Evolutionary conservation across 2,888 invertebrate species (phyloP).

Genomic region (Eueremaeus valkanovi): DNA sequence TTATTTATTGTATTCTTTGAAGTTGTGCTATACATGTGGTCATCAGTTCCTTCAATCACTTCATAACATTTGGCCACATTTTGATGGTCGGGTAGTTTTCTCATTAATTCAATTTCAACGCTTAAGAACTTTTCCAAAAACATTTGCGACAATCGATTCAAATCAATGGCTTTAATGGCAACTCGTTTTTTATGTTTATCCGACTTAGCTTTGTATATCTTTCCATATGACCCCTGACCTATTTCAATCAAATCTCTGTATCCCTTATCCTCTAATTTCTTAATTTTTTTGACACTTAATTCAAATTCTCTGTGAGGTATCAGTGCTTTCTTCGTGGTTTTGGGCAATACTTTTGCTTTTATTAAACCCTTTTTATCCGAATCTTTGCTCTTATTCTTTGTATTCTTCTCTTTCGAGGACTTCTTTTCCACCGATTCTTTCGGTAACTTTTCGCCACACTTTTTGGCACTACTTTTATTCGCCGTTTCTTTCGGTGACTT

Average conservation of each 20-base stretch:
- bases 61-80: slow-evolving; percentile 19
- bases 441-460: background rate
- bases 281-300: background rate
- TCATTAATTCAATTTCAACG: slow-evolving; percentile 17
- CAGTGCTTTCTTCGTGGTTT: background rate
- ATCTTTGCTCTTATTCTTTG: background rate
- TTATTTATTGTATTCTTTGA: too few relatives aligned
- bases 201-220: background rate
- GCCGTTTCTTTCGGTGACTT: background rate
- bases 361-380: background rate
- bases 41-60: background rate
- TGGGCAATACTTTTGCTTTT: background rate
- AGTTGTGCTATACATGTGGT: background rate
- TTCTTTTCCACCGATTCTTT: background rate
- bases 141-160: background rate
- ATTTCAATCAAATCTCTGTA: background rate
- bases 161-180: slow-evolving; percentile 20
- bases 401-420: background rate
- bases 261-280: background rate
- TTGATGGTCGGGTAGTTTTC: background rate
- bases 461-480: background rate
- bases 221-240: slow-evolving; percentile 16
- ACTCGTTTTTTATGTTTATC: background rate
- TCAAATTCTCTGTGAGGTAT: background rate
- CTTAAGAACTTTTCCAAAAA: background rate